Evolutionary conservation across 2,797 vertebrate species (phyloP).

Genomic region (Graptemys geographica): DNA sequence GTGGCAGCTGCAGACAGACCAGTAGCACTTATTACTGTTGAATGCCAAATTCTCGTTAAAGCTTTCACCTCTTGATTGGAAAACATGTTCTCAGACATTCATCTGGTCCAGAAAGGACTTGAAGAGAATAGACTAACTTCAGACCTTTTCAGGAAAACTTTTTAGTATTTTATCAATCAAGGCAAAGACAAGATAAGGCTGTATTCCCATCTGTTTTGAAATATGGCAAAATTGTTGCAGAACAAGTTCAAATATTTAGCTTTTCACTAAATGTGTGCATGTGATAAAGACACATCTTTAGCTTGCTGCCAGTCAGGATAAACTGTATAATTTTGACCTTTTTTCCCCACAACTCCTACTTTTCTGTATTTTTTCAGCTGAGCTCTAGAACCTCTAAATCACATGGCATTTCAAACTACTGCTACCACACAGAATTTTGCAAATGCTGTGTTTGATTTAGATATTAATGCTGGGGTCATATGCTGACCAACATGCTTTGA

Average conservation of each 20-base stretch:
- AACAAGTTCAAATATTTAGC: not conserved
- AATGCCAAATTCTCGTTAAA: slow-evolving; percentile 15
- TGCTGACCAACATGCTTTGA: not conserved
- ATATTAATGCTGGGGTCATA: not conserved
- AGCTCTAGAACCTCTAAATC: not conserved
- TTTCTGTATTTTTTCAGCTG: not conserved
- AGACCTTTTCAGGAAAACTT: slow-evolving; percentile 31
- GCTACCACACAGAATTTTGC: not conserved
- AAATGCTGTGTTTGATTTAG: not conserved
- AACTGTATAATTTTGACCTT: not conserved
- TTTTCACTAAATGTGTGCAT: not conserved
- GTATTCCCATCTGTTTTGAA: not conserved
- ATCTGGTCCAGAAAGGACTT: slow-evolving; percentile 41
- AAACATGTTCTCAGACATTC: slow-evolving; percentile 34
- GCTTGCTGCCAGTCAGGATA: not conserved
- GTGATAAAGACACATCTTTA: not conserved
- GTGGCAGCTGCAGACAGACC: slow-evolving; percentile 7
- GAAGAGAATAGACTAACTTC: not conserved
- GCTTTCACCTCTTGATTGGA: slow-evolving; percentile 34
- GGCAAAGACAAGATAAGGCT: not conserved
- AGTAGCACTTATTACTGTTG: not conserved
- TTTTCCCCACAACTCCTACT: not conserved
- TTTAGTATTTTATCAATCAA: slow-evolving; percentile 38
- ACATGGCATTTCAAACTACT: not conserved
- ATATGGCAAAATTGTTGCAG: not conserved